These are phyloP conservation scores for Apamea monoglypha DNA, from an alignment of 2,888 invertebrate genomes.

Conservation along the genomic window DNA sequence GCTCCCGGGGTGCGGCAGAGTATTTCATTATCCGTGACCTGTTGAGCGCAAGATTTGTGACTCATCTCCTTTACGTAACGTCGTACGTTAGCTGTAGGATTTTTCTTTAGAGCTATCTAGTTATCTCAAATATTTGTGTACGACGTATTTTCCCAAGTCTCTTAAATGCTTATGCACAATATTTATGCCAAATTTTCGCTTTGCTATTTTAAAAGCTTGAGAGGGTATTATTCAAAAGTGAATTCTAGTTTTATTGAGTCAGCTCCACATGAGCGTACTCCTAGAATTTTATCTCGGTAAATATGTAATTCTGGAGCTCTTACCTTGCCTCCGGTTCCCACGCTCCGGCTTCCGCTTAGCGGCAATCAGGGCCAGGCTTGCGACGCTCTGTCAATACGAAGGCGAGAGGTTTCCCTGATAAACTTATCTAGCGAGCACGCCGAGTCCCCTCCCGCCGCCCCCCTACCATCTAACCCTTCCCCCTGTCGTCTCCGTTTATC, in stretches of 20 bases:
- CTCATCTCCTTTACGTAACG: constrained; percentile 81
- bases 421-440: constrained; percentile 85
- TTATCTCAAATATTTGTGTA: constrained; percentile 50
- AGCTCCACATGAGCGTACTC: constrained; percentile 51
- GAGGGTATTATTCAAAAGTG: constrained; percentile 24
- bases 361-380: constrained; percentile 88
- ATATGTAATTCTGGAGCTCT: constrained; percentile 79
- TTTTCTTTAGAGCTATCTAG: constrained; percentile 65
- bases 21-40: constrained; percentile 89
- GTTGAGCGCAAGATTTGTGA: constrained; percentile 87
- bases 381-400: constrained; percentile 89
- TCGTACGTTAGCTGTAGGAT: constrained; percentile 69
- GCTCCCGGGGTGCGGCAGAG: constrained; percentile 82
- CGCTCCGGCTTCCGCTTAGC: constrained; percentile 86
- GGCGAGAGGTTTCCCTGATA: constrained; percentile 89
- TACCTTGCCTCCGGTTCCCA: constrained; percentile 83
- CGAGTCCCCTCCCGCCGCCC: constrained; percentile 52
- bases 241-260: constrained; percentile 51
- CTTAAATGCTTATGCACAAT: constrained; percentile 39
- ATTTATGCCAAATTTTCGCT: constrained; percentile 32
- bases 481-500: constrained; percentile 85
- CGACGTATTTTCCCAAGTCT: constrained; percentile 29
- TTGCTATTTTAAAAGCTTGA: constrained; percentile 27
- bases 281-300: constrained; percentile 78
- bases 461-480: constrained; percentile 69